A percentile compares a stretch with the other conserved stretches of the same genome.
These are phyloP conservation scores for Oscheius sp. DNA, from an alignment of 2,888 invertebrate species.

Conservation along the genomic window DNA sequence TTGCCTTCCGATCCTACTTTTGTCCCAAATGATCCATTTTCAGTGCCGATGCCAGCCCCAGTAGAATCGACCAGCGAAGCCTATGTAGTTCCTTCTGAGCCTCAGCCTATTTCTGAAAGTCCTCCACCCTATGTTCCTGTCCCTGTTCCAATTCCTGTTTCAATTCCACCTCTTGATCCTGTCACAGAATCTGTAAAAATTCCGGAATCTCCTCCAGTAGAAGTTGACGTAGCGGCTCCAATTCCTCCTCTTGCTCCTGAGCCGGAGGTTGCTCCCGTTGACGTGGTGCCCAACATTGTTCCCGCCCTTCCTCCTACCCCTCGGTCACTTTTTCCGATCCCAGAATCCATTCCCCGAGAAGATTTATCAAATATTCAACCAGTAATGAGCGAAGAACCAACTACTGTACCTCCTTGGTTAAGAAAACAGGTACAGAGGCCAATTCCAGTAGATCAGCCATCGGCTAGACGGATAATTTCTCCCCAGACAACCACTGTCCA, in stretches of 20 bases:
- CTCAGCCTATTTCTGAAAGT: background rate
- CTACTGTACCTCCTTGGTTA: constrained; percentile 13
- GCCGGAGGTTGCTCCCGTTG: background rate
- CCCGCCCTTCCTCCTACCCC: background rate
- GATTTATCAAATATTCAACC: too few species aligned
- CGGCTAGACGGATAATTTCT: background rate
- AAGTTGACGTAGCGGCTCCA: background rate
- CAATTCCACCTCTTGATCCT: background rate
- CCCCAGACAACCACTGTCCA: background rate
- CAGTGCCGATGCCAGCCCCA: background rate
- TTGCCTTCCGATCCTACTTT: background rate
- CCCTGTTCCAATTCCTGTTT: too few species aligned
- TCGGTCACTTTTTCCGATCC: too few species aligned
- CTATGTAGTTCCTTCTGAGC: background rate
- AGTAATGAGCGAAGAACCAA: background rate
- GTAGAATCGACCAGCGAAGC: background rate
- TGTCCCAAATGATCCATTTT: background rate
- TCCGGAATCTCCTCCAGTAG: background rate
- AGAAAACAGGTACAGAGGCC: constrained; percentile 9
- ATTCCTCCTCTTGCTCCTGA: background rate
- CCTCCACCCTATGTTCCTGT: too few species aligned
- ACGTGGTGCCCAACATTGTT: background rate
- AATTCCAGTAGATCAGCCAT: background rate
- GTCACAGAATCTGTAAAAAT: background rate
- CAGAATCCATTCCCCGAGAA: too few species aligned